Conservation (phyloP, 2,113 vertebrate species). For the Pluvianellus socialis region DNA sequence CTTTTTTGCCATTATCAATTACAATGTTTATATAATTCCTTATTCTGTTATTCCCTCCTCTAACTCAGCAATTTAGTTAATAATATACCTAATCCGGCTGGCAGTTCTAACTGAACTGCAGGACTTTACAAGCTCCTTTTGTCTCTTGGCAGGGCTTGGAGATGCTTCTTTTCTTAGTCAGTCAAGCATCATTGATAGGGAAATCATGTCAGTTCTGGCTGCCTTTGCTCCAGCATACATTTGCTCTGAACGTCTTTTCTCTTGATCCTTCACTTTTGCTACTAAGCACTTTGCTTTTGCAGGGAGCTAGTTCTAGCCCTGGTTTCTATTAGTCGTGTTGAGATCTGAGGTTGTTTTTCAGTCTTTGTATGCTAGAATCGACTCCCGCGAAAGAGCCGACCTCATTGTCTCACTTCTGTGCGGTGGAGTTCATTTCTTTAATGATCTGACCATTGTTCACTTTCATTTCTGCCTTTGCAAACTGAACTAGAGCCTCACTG, state of each 20-base stretch:
- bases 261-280: neutral
- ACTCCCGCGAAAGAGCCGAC: neutral
- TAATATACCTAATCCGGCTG: neutral
- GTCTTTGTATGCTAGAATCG: neutral
- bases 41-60: neutral
- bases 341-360: slow-evolving; percentile 5
- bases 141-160: neutral
- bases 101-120: neutral
- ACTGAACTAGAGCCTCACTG: neutral
- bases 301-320: neutral
- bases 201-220: neutral
- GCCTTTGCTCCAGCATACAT: neutral
- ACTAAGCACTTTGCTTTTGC: neutral
- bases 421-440: neutral
- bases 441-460: neutral
- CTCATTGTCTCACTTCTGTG: neutral
- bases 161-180: neutral
- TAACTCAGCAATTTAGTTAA: neutral
- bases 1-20: neutral
- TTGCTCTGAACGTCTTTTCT: neutral
- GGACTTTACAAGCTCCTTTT: neutral
- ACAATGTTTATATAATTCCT: neutral
- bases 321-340: neutral
- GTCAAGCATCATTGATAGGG: neutral
- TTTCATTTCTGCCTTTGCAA: neutral